Evolutionary conservation across 1,140 invertebrate genomes (phyloP), one percentile per base, ranked within the genome.

Genomic region (Caerostris darwini): DNA sequence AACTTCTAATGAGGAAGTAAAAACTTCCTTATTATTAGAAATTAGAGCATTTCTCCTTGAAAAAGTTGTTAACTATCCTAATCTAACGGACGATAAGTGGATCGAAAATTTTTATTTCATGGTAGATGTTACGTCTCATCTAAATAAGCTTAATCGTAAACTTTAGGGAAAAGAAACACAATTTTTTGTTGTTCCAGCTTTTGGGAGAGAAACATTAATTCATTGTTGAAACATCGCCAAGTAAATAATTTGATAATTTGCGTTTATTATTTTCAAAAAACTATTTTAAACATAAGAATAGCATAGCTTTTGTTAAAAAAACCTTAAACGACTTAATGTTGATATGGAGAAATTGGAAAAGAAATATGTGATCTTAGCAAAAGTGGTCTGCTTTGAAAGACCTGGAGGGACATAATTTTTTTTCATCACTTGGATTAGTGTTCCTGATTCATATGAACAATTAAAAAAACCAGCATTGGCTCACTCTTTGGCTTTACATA

Each of bases 1-100:
- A 95, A 94, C 90, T 94, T 85, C 95, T 95, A 94, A 34, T 34
- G 2, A 34, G 34, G 34, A 34, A 34, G 34, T 34, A 34, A 34
- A 34, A 34, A 95, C 88, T 94, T 95, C 94, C 59, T 94, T 95
- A 59, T 92, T 90, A 81, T 94, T 94, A 71, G 95, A 95, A 95
- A 95, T 95, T 81, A 87, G 93, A 85, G 58, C n/a, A 59, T 95
- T 94, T 90, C 82, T 95, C 67, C 94, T 91, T 90, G 82, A 89
- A 14, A 95, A 94, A 87, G 90, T 90, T 3, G 94, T 95, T 90
- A 1, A 90, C 7, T 19, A 90, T 82, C n/a, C 61, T 6, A 19
- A 90, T 19, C 17, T 34, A 86, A 5, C 0, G n/a, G 6, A 69
- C 3, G 67, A 69, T 5, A 1, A 6, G 7, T 34, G 19, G 7